Evolutionary conservation across 2,113 vertebrate genomes (phyloP), one percentile per base, ranked within the genome.

Genomic region (Mormoops blainvillei): DNA sequence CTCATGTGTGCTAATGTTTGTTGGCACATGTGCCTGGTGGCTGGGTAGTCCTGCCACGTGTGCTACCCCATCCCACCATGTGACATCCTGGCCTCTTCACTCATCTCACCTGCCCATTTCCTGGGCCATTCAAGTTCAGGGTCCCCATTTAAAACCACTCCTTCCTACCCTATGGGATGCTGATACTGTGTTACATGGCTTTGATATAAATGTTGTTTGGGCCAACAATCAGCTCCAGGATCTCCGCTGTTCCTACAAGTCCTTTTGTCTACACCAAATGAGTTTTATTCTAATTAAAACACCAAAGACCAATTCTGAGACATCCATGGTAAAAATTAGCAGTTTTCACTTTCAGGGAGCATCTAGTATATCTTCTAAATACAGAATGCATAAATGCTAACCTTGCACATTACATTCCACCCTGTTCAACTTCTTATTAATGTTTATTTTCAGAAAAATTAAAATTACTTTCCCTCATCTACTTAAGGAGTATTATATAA

Each of bases 391-490:
- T 70, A 94, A 90, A 80, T 3, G 33, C 80, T 98, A 97, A 87
- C 83, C 87, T 92, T n/a, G 13, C 90, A 50, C 80, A 94, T 95
- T 97, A 61, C 92, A 85, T 73, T 97, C 68, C 19, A 80, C 97
- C 95, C 97, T 96, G 50, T 95, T 98, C 94, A 98, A 94, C 77
- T 94, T 88, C 77, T 92, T 73, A 74, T 91, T 97, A 97, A 95
- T 18, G 61, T 97, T 97, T 97, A 91, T 97, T 98, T 98, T 91
- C 88, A 97, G 94, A 96, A 93, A 96, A 93, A 94, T 97, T 97
- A 95, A 97, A 98, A 98, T 92, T 76, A 92, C 91, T 98, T 97
- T 95, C 95, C 87, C 67, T 87, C 95, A 82, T 88, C 97, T 96
- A 87, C 93, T 98, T 94, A 98, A 98, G 80, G 68, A 88, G 33